Evolutionary conservation across 1,140 invertebrate genomes (phyloP), one percentile per base, ranked within the genome.

Genomic region (Macrostomum lignano): DNA sequence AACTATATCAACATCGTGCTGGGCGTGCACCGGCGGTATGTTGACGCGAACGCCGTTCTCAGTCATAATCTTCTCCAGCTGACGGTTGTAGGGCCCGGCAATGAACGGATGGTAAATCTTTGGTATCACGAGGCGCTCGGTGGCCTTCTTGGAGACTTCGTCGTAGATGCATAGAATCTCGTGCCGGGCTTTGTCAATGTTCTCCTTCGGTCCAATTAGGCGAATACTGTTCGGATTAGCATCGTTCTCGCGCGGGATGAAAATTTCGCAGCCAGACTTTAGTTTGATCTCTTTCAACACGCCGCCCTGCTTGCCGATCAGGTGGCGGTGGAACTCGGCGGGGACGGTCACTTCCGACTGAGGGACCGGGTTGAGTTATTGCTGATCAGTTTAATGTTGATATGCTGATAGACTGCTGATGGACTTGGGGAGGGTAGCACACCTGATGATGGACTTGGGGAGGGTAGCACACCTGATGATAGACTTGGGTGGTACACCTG

Each of bases 21-120:
- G n/a, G 0, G 77, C 72, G 15, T 71, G 72, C 5, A 70, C 66
- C n/a, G 84, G 81, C 10, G 86, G 84, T 34, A 94, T 73, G 55
- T 88, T 79, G 42, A 94, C 79, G 39, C 73, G 69, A 14, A 74
- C 77, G 28, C 72, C 73, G 9, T 74, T 81, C 49, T 86, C 73
- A 7, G 66, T 63, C 36, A 65, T 69, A 45, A 93, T 60, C 20
- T 67, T 66, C 30, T 66, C 69, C 0, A 82, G 52, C 42, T 68
- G 72, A 44, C 75, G 70, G 51, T 74, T 75, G 48, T 72, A 70
- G 6, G 79, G 74, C 22, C 82, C 82, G 46, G 68, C 67, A 47
- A 94, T 75, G 54, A 93, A 94, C 1, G 82, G 79, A 62, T 91
- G 81, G 51, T 75, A 91, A 37, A 76, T 73, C 35, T 58, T 55